Evolutionary conservation across 2,797 vertebrate genomes (phyloP), one percentile per base, ranked within the genome.

Genomic region (Euthynnus affinis): DNA sequence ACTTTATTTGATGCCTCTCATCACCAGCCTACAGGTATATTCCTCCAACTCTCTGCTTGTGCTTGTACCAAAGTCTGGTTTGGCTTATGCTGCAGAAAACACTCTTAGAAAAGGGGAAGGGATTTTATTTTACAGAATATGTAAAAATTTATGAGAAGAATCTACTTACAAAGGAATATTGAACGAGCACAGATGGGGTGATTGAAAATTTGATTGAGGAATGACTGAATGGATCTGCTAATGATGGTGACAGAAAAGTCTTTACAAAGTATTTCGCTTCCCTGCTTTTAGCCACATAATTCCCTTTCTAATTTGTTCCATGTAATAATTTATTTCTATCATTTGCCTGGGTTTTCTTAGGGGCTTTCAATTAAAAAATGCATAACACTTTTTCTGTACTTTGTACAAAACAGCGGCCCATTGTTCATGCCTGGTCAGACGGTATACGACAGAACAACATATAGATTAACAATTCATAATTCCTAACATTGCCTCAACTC

Each of bases 1-100:
- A 80, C 89, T 92, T 91, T 78, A 89, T 89, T 87, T 81, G 86
- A 91, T 84, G 83, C 81, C 86, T 81, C 78, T 87, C 87, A 84
- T 89, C 83, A 58, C 66, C 71, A 71, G 78, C 74, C 60, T 58
- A 69, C 83, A 83, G 84, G 81, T 86, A 70, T 86, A 81, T 83
- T 52, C 75, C 76, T 73, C 74, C 58, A 60, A 56, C 51, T 66
- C 29, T 84, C 71, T 62, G 13, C 53, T 48, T 57, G 48, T 73
- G 23, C 70, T 40, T 40, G 29, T n/a, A 46, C 75, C 60, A 72
- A 71, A 65, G 61, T 71, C 6, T 69, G 53, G 49, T 71, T 82
- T 55, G 13, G 53, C 52, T 82, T 9, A 0, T 40, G 66, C 66
- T 42, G 61, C 48, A 72, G 46, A 7, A 20, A 18, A 34, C 61